Evolutionary conservation across 1,140 invertebrate species (phyloP), one percentile per base, ranked within the genome.

Genomic region (Microvelia longipes): DNA sequence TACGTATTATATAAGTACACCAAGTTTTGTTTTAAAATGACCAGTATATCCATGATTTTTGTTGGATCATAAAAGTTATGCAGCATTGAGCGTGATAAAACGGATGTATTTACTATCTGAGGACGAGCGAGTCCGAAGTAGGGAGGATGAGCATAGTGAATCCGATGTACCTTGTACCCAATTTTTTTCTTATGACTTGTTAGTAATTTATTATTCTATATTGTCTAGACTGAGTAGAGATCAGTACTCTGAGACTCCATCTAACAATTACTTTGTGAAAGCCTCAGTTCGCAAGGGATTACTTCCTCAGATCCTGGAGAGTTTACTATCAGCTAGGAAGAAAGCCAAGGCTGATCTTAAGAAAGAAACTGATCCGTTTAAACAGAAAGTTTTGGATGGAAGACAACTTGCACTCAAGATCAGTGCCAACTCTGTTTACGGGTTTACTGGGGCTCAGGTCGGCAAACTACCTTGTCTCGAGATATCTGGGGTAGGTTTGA

Each of bases 361-460:
- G 78, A 86, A 93, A 67, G 96, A 98, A 82, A 97, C 88, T 60
- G 95, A 98, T 85, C 92, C 93, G 1, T 90, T 98, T 69, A 90
- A 90, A 78, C 87, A 90, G 75, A 94, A 95, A 75, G 95, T 98
- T 1, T 81, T 98, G 29, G 96, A 98, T 85, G 96, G 96, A 73
- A 81, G 98, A 74, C 98, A 99, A 78, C 83, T 98, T 71, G 98
- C 98, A 66, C 83, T 99, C 70, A 99, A 99, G 85, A 96, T 99
- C 29, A 96, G 93, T 74, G 98, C 98, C 0, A 99, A 99, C 83
- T 99, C 97, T 29, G 98, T 99, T 0, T 99, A 99, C 82, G 98
- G 98, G 66, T 99, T 99, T 79, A 99, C 98, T 29, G 98, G 98
- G 15, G 98, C 98, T 13, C 96, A 98, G 83, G 92, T 97, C 68